phyloP scores from a whole-genome alignment of 92 coral and sea anemone genomes.

The Epizoanthus rinbou region DNA sequence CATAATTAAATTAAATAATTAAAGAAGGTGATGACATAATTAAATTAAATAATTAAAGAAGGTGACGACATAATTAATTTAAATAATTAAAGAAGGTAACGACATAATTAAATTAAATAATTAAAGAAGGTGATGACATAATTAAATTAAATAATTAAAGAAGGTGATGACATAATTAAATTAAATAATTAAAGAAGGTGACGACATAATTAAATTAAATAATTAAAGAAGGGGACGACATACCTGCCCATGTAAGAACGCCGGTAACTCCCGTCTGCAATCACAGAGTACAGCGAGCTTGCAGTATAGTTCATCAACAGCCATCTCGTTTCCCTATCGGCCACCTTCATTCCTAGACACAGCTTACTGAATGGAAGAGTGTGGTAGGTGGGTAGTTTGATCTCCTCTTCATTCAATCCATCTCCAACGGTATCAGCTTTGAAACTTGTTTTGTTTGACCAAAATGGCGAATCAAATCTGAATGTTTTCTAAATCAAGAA shows the following conservation, averaged over 20 bases:
- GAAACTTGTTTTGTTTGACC: constrained; percentile 38
- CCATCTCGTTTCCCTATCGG: constrained; percentile 5
- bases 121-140: too few species aligned
- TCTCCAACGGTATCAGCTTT: constrained; percentile 38
- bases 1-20: too few species aligned
- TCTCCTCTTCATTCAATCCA: constrained; percentile 48
- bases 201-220: too few species aligned
- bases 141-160: too few species aligned
- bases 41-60: too few species aligned
- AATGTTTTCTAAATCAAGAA: constrained; percentile 30
- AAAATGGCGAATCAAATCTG: constrained; percentile 19
- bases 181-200: too few species aligned
- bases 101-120: too few species aligned
- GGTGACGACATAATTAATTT: too few species aligned
- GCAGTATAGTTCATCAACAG: constrained; percentile 21
- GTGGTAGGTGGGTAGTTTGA: constrained; percentile 38
- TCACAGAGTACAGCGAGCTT: constrained; percentile 37
- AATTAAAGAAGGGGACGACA: too few species aligned
- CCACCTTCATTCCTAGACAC: constrained; percentile 47
- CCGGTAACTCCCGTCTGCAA: constrained; percentile 36
- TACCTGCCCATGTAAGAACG: constrained; percentile 20
- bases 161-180: too few species aligned
- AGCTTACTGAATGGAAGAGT: constrained; percentile 26
- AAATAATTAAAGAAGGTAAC: too few species aligned
- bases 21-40: too few species aligned